Conservation (phyloP, 2,797 vertebrate species). For the Labroides dimidiatus region DNA sequence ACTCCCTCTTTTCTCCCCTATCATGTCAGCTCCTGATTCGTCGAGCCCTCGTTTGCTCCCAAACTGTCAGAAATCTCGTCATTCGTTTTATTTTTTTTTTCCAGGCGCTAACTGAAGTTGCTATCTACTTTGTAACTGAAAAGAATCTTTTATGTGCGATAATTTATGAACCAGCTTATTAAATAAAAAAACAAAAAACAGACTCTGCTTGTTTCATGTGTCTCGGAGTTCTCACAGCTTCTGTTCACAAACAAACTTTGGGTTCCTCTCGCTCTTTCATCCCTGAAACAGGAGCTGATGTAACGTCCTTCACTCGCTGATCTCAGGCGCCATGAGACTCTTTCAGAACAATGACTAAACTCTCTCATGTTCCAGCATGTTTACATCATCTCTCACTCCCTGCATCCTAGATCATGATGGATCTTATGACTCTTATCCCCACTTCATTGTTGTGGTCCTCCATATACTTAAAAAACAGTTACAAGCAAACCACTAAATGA, state of each 20-base stretch:
- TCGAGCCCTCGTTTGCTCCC: conserved; percentile 1
- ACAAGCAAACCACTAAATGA: too few species aligned
- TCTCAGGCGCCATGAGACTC: conserved; percentile 12
- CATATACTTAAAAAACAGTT: too few species aligned
- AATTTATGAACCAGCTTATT: conserved; percentile 97
- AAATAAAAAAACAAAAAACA: conserved; percentile 91
- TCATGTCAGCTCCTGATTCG: conserved; percentile 20
- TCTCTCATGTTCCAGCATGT: background rate
- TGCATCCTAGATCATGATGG: background rate
- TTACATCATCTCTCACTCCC: background rate
- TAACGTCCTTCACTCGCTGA: background rate
- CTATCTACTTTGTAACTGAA: conserved; percentile 87
- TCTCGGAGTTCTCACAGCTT: background rate
- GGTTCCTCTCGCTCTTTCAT: background rate
- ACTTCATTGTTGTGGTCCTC: background rate
- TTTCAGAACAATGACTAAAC: background rate
- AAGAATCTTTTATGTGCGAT: conserved; percentile 93
- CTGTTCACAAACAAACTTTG: background rate
- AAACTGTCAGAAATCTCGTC: conserved; percentile 22
- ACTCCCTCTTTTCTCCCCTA: background rate
- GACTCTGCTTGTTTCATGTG: conserved; percentile 23
- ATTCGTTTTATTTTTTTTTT: conserved; percentile 56
- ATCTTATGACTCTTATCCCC: background rate
- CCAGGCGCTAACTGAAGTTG: conserved; percentile 65
- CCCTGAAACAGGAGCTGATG: background rate